Conservation (phyloP, 2,888 invertebrate species). For the Tyria jacobaeae region DNA sequence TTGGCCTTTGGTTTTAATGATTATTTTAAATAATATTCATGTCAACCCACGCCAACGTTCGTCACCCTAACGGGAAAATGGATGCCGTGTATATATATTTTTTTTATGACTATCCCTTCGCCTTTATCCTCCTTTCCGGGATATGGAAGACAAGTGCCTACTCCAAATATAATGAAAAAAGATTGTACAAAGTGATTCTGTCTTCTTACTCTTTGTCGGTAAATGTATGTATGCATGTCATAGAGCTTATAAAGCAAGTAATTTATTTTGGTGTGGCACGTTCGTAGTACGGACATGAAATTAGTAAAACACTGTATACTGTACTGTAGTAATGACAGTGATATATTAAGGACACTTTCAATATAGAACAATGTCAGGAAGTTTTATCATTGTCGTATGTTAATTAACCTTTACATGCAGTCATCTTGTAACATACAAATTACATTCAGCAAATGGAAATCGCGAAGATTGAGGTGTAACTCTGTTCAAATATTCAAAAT, state of each 20-base stretch:
- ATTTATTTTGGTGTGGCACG: background rate
- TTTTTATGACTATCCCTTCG: no score
- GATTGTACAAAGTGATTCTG: constrained; percentile 4
- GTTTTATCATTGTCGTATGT: background rate
- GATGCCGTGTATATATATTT: no score
- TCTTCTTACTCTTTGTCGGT: background rate
- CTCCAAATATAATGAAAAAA: no score
- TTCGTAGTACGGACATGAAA: background rate
- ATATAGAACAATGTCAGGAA: background rate
- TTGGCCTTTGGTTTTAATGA: background rate
- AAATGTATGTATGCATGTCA: background rate
- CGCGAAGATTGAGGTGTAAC: no score
- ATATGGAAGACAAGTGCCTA: no score
- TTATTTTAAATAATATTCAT: background rate
- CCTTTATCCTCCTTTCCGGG: no score
- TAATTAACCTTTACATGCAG: background rate
- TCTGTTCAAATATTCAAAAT: no score
- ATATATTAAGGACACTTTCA: background rate
- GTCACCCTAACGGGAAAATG: no score
- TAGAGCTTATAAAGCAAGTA: background rate
- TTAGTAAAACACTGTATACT: no score
- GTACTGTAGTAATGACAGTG: no score
- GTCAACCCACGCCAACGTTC: background rate
- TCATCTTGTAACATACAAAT: background rate
- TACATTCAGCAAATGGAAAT: background rate